A percentile compares a stretch with the other conserved stretches of the same genome.
Conservation (phyloP, 2,797 vertebrate genomes). For the Heliangelus exortis region DNA sequence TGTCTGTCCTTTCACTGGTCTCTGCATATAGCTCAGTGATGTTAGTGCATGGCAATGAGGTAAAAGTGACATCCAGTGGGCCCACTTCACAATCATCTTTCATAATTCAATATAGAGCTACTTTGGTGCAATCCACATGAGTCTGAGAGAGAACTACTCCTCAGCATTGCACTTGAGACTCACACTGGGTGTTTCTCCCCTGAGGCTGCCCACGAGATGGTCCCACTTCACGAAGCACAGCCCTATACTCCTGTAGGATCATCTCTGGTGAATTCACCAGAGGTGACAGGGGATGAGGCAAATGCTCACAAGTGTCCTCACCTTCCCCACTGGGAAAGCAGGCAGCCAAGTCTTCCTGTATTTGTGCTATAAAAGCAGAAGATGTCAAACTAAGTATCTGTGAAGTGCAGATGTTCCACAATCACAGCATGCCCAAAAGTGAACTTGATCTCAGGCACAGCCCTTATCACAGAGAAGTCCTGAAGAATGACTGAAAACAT, state of each 20-base stretch:
- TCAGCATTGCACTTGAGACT: neutral
- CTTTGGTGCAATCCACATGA: neutral
- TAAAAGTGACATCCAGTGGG: neutral
- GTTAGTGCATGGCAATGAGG: neutral
- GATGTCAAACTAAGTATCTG: neutral
- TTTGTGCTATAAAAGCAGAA: neutral
- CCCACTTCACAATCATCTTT: neutral
- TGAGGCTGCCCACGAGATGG: rapidly evolving
- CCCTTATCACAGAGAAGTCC: neutral
- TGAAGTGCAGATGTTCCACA: neutral
- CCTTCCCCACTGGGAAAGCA: neutral
- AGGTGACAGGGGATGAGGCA: neutral
- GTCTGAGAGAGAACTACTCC: neutral
- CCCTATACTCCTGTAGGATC: neutral
- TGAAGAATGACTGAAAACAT: neutral
- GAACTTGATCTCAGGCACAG: neutral
- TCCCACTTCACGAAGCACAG: neutral
- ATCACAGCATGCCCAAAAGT: neutral
- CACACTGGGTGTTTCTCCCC: neutral
- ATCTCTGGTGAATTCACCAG: neutral
- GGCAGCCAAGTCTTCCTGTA: neutral
- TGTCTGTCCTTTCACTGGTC: neutral
- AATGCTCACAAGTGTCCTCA: neutral
- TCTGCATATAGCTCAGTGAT: neutral
- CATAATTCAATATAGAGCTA: neutral